phyloP scores from a whole-genome alignment of 2,797 vertebrate species.

The Mus spretus region DNA sequence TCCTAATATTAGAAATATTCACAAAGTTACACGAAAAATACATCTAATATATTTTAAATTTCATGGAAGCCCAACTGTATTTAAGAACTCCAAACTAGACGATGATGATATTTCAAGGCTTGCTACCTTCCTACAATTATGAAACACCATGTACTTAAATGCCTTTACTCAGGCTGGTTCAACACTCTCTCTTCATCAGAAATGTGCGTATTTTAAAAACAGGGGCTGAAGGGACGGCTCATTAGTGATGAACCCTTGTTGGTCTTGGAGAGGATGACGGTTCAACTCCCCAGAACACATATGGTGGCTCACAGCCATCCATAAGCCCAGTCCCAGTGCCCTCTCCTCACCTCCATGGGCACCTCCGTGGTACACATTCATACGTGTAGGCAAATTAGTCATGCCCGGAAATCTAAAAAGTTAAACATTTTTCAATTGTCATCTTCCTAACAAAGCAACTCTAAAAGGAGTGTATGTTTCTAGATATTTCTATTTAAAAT shows the following conservation, averaged over 20 bases:
- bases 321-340: background rate
- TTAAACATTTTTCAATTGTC: background rate
- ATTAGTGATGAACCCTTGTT: background rate
- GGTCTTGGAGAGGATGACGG: background rate
- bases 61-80: background rate
- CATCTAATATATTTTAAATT: constrained; percentile 31
- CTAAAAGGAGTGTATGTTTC: constrained; percentile 19
- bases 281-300: background rate
- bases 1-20: background rate
- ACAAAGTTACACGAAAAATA: constrained; percentile 40
- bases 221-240: background rate
- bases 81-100: background rate
- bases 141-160: background rate
- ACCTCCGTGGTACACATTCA: background rate
- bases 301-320: background rate
- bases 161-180: background rate
- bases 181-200: background rate
- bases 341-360: background rate
- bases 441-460: constrained; percentile 20
- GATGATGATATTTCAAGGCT: background rate
- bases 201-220: background rate
- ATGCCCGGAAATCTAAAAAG: background rate
- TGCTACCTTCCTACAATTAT: background rate
- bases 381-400: background rate
- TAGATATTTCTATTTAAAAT: constrained; percentile 34